Percentiles rank a stretch among this genome's conserved stretches.
Evolutionary conservation across 2,888 invertebrate genomes (phyloP).

Genomic region (Microchrysa polita): DNA sequence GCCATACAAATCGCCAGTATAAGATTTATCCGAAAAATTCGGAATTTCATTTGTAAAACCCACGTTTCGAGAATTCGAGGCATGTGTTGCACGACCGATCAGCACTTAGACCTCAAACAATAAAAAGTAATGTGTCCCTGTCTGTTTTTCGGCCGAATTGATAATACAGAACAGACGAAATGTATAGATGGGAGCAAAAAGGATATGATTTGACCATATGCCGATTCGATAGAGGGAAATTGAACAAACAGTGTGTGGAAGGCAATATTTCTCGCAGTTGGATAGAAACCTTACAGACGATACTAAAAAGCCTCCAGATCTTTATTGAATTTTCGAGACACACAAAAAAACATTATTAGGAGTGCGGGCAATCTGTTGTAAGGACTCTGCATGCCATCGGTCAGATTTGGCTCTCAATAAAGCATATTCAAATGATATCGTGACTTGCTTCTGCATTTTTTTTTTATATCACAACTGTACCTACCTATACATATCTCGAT

Average conservation of each 20-base stretch:
- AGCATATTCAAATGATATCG: too few relatives aligned
- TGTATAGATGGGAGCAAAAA: constrained; percentile 24
- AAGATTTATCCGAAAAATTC: too few relatives aligned
- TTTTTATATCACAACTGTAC: too few relatives aligned
- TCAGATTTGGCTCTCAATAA: too few relatives aligned
- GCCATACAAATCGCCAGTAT: background rate
- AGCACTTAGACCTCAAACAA: constrained; percentile 32
- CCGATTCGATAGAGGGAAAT: background rate
- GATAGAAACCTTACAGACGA: background rate
- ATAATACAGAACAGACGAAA: background rate
- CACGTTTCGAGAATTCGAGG: background rate
- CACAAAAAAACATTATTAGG: too few relatives aligned
- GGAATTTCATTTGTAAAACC: constrained; percentile 8
- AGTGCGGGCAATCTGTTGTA: too few relatives aligned
- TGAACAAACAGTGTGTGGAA: too few relatives aligned
- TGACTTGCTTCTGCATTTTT: too few relatives aligned
- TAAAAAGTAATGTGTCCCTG: constrained; percentile 22
- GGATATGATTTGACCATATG: constrained; percentile 33
- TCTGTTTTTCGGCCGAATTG: background rate
- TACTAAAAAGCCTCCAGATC: background rate
- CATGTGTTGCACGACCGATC: constrained; percentile 16
- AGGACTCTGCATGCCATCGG: too few relatives aligned
- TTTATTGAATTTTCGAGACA: too few relatives aligned
- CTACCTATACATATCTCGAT: too few relatives aligned
- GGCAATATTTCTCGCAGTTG: too few relatives aligned